phyloP scores from a whole-genome alignment of 2,113 vertebrate species.

The Chloroceryle aenea region DNA sequence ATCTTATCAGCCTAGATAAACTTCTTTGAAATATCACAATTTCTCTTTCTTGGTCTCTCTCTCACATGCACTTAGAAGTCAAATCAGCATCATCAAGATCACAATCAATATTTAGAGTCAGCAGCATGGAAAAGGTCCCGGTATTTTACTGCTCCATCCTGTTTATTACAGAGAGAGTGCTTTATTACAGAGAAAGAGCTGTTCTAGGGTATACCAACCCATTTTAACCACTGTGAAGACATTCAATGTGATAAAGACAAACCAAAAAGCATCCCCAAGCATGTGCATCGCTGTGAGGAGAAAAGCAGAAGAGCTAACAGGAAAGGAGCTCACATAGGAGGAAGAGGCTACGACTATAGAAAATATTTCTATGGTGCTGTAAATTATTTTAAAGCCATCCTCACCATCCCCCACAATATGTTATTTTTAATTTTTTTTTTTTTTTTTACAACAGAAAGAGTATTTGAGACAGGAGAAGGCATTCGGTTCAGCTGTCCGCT shows the following conservation, averaged over 20 bases:
- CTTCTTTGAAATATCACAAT: neutral
- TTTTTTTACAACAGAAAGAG: neutral
- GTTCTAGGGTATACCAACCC: neutral
- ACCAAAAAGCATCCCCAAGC: neutral
- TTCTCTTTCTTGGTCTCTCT: neutral
- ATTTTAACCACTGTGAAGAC: neutral
- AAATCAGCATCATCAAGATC: neutral
- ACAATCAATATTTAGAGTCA: neutral
- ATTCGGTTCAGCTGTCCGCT: constrained; percentile 45
- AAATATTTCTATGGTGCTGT: neutral
- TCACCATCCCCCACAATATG: neutral
- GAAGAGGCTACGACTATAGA: neutral
- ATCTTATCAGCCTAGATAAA: neutral
- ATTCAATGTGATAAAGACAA: neutral
- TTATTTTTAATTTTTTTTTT: neutral
- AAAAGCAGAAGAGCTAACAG: neutral
- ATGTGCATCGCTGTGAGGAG: neutral
- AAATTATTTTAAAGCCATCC: neutral
- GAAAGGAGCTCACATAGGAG: neutral
- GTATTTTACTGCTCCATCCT: neutral
- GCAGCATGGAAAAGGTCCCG: neutral
- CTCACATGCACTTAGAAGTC: neutral
- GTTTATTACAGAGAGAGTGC: neutral
- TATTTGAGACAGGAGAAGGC: constrained; percentile 46
- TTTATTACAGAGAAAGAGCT: neutral